Evolutionary conservation across 2,888 invertebrate genomes (phyloP).

Genomic region (Encarsia formosa): DNA sequence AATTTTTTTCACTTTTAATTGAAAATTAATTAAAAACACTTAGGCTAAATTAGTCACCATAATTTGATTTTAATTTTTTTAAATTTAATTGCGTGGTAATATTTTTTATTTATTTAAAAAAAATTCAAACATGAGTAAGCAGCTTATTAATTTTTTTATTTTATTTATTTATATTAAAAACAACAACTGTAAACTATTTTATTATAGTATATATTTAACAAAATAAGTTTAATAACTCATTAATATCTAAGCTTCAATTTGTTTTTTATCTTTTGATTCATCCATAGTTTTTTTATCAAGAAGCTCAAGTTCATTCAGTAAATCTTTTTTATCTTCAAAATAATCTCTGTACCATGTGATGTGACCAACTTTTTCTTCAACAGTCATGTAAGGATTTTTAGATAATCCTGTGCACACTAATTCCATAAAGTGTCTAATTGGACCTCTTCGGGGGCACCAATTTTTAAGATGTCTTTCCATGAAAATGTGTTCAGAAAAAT

Average conservation of each 20-base stretch:
- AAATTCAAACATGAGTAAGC: too few relatives aligned
- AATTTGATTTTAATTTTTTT: too few relatives aligned
- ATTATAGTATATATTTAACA: too few relatives aligned
- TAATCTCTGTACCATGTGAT: conserved; percentile 90
- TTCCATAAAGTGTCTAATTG: conserved; percentile 96
- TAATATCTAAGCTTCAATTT: conserved; percentile 11
- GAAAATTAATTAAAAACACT: too few relatives aligned
- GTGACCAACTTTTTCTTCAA: conserved; percentile 81
- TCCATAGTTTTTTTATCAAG: conserved; percentile 38
- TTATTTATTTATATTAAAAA: too few relatives aligned
- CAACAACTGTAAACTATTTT: too few relatives aligned
- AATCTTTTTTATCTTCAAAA: conserved; percentile 73
- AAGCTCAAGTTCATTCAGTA: conserved; percentile 65
- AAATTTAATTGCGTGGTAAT: too few relatives aligned
- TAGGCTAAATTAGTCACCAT: too few relatives aligned
- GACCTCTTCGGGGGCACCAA: conserved; percentile 89
- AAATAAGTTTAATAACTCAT: too few relatives aligned
- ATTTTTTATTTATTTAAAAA: too few relatives aligned
- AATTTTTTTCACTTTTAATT: too few relatives aligned
- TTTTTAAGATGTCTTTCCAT: conserved; percentile 78
- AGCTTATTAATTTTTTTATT: too few relatives aligned
- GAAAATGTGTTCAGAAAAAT: conserved; percentile 94
- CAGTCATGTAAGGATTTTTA: conserved; percentile 88
- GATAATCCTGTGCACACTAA: conserved; percentile 89
- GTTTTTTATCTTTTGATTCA: neutral